Evolutionary conservation across 2,888 invertebrate genomes (phyloP).

Genomic region (Melanostoma scalare): DNA sequence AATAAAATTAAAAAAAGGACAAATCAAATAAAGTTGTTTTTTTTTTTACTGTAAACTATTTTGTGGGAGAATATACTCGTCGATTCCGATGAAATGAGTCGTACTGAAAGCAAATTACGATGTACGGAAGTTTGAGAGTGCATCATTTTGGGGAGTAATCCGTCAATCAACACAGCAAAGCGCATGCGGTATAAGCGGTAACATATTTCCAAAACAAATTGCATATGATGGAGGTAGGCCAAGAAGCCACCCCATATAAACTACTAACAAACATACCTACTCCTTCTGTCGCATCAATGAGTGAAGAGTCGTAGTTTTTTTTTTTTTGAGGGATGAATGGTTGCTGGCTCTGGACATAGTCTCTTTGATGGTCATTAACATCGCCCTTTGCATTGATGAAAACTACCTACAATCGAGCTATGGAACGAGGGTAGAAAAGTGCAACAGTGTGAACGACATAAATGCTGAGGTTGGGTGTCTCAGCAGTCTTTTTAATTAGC

Average conservation of each 20-base stretch:
- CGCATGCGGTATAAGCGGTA: slow-evolving; percentile 66
- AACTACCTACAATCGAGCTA: not conserved
- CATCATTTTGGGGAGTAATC: slow-evolving; percentile 44
- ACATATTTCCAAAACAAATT: slow-evolving; percentile 65
- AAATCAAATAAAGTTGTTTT: slow-evolving; percentile 20
- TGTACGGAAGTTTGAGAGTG: slow-evolving; percentile 31
- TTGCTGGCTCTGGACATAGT: slow-evolving; percentile 33
- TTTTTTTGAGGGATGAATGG: slow-evolving; percentile 38
- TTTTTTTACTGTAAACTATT: slow-evolving; percentile 18
- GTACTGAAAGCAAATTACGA: slow-evolving; percentile 54
- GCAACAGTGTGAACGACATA: slow-evolving; percentile 12
- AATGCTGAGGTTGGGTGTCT: not conserved
- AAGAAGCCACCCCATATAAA: slow-evolving; percentile 14
- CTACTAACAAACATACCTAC: slow-evolving; percentile 14
- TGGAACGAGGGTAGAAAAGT: not conserved
- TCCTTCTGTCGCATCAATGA: slow-evolving; percentile 22
- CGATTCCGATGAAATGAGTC: slow-evolving; percentile 36
- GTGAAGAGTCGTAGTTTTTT: slow-evolving; percentile 40
- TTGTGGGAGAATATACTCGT: slow-evolving; percentile 30
- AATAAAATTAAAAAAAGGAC: slow-evolving; percentile 13
- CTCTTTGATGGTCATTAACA: slow-evolving; percentile 30
- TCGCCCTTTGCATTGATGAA: slow-evolving; percentile 18
- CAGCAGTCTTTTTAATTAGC: not conserved
- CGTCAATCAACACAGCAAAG: slow-evolving; percentile 56
- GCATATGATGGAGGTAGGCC: slow-evolving; percentile 31